Evolutionary conservation across 2,888 invertebrate genomes (phyloP), one percentile per base, ranked within the genome.

Genomic region (Hyalella azteca): DNA sequence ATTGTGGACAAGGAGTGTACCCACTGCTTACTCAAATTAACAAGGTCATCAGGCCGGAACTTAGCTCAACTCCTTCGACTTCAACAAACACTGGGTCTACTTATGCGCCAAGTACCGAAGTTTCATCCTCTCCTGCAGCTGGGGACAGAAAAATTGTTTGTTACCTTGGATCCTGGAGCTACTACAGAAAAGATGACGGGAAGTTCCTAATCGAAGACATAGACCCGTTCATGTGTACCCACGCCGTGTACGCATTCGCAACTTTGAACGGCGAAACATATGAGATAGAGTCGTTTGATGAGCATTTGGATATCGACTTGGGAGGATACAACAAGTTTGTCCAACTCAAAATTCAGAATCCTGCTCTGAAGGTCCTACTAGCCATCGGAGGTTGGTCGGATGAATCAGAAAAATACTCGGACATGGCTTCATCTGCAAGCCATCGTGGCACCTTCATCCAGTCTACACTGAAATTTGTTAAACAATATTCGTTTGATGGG

Each of bases 401-500:
- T 85, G 89, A 89, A 81, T 88, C 87, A 22, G 85, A 85, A 45
- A 88, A 88, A 80, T 88, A 88, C 81, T 88, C 87, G 19, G 85
- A 89, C 87, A 89, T 90, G 89, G 89, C 89, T 0, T 86, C 87
- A 9, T 87, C 86, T 2, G 85, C 86, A 26, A 86, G 86, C 49
- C 86, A 85, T 3, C 86, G 90, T 73, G 84, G 85, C 40, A 81
- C 60, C 3, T 88, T 96, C 86, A 91, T 94, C 0, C 88, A 90
- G 49, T 94, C 93, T 85, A 93, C 92, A 0, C 86, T 94, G 0
- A 88, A 90, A 50, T 93, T 94, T 86, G 88, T 95, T 36, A 90
- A 82, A 77, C 32, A 73, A n/a, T 93, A 94, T 86, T 92, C 92
- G 36, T 96, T 96, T 86, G 93, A 96, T 87, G 96, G 96, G 0